phyloP scores from a whole-genome alignment of 2,113 vertebrate species.

The Paralichthys olivaceus region DNA sequence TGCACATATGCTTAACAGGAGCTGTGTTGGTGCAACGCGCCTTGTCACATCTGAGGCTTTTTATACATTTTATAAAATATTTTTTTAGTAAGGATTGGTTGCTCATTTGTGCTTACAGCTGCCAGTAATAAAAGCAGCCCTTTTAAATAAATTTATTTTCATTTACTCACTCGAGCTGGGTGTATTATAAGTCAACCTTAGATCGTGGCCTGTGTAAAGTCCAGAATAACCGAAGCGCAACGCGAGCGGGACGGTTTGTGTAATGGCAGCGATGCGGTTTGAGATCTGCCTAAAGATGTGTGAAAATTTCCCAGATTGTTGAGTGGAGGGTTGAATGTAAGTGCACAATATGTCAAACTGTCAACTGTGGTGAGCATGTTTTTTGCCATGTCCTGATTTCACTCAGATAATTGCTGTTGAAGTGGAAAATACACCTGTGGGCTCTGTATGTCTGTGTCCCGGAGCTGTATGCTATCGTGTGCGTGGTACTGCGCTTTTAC shows the following conservation, averaged over 20 bases:
- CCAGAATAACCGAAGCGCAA: slow-evolving; percentile 50
- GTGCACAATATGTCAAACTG: slow-evolving; percentile 66
- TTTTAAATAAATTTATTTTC: slow-evolving; percentile 43
- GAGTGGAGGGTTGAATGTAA: slow-evolving; percentile 69
- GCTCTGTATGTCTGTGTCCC: slow-evolving; percentile 66
- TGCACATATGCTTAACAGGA: slow-evolving; percentile 38
- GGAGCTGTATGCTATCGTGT: slow-evolving; percentile 77
- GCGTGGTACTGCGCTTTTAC: slow-evolving; percentile 90
- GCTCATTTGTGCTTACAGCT: slow-evolving; percentile 50
- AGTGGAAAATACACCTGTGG: slow-evolving; percentile 74
- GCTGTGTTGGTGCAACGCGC: slow-evolving; percentile 41
- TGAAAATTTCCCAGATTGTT: slow-evolving; percentile 45
- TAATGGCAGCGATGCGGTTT: slow-evolving; percentile 35
- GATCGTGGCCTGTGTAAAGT: slow-evolving; percentile 59
- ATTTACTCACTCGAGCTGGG: slow-evolving; percentile 30
- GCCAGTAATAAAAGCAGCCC: slow-evolving; percentile 59
- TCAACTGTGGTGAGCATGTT: slow-evolving; percentile 62
- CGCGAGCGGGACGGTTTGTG: slow-evolving; percentile 47
- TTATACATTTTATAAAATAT: slow-evolving; percentile 47
- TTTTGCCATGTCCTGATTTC: slow-evolving; percentile 63
- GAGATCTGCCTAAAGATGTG: slow-evolving; percentile 58
- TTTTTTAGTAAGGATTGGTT: slow-evolving; percentile 47
- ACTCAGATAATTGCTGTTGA: slow-evolving; percentile 70
- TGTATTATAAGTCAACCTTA: slow-evolving; percentile 39
- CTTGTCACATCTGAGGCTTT: slow-evolving; percentile 51